Evolutionary conservation across 2,113 vertebrate species (phyloP), one percentile per base, ranked within the genome.

Genomic region (Nannospalax galili): DNA sequence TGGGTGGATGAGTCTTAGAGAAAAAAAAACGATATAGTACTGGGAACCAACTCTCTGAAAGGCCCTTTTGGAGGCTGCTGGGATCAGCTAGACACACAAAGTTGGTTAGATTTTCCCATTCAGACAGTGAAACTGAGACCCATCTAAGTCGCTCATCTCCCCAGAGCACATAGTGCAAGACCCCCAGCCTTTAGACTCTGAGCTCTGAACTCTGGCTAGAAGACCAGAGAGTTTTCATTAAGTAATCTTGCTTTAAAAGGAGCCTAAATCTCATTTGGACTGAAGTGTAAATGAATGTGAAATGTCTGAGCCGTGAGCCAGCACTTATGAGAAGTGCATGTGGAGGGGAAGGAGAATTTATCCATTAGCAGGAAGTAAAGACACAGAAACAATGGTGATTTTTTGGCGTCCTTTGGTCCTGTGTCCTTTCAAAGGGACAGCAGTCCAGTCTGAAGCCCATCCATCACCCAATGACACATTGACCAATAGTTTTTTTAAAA

Each of bases 201-300:
- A 95, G 73, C 20, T 19, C 65, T 45, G 5, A 56, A 45, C 14
- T 26, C 77, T 64, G 72, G 32, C 65, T 79, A 67, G 70, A 86
- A 85, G 16, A 73, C 62, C 89, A 95, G 58, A 62, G 48, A 11
- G 75, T 70, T 90, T 95, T 75, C 56, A 35, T 92, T 60, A 88
- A 92, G 78, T 70, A 84, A 91, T 35, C 35, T 7, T 85, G 74
- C 58, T 77, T 40, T 94, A 73, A 37, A 90, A 87, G 78, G 89
- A 91, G 30, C 65, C 82, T 73, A 88, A 88, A 88, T 92, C 37
- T 92, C 84, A 79, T 84, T 64, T 69, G 72, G 95, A 88, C 62
- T 85, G 87, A 70, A 86, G 48, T 88, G 37, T 79, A 96, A 96
- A 88, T 65, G 81, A 82, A 93, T 96, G 81, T 37, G 92, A 90